These are phyloP conservation scores for Noturus placidus DNA, from an alignment of 2,113 vertebrate species.

Conservation along the genomic window DNA sequence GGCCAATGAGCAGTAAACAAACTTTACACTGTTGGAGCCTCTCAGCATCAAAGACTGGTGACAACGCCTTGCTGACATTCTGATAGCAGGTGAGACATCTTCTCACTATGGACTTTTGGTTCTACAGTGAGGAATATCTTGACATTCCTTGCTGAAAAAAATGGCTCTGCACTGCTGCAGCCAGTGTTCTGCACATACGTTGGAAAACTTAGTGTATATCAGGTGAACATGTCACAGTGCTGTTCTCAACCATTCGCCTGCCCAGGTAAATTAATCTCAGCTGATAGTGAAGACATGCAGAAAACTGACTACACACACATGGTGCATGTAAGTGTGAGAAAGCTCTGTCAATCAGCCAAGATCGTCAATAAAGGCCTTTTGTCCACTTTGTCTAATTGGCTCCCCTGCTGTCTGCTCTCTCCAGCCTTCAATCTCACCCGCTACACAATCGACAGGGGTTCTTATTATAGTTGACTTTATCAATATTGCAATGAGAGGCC, in stretches of 20 bases:
- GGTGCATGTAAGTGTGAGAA: constrained; percentile 5
- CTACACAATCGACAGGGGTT: constrained; percentile 66
- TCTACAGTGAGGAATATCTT: not conserved
- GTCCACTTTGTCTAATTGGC: constrained; percentile 78
- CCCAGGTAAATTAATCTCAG: constrained; percentile 62
- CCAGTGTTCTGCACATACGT: not conserved
- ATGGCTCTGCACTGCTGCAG: not conserved
- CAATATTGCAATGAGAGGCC: constrained; percentile 60
- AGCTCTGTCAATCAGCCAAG: constrained; percentile 70
- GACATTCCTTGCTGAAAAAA: not conserved
- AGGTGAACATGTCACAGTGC: constrained; percentile 46
- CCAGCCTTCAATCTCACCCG: constrained; percentile 69
- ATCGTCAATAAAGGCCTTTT: constrained; percentile 74
- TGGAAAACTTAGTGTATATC: constrained; percentile 61
- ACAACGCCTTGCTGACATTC: constrained; percentile 21
- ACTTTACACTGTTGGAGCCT: constrained; percentile 65
- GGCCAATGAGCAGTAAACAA: constrained; percentile 62
- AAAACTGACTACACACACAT: constrained; percentile 29
- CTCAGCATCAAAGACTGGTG: constrained; percentile 61
- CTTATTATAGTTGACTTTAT: constrained; percentile 71
- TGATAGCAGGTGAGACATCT: constrained; percentile 42
- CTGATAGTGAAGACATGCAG: constrained; percentile 57
- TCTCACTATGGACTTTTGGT: not conserved
- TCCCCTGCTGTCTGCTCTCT: constrained; percentile 69
- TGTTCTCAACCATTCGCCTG: constrained; percentile 52